Evolutionary conservation across 2,888 invertebrate species (phyloP), one percentile per base, ranked within the genome.

Genomic region (Melipona beecheii): DNA sequence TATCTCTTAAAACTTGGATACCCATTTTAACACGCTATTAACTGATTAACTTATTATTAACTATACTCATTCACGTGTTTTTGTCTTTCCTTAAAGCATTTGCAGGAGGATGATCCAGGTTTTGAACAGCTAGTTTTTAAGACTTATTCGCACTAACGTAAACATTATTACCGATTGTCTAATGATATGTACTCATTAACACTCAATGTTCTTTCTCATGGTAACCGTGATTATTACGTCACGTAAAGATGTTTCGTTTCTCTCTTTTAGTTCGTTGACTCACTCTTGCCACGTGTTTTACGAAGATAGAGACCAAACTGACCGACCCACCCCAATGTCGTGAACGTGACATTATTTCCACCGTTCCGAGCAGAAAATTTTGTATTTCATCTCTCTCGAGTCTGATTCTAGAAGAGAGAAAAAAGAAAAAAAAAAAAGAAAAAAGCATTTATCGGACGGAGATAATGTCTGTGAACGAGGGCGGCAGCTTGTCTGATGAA

Each of bases 101-200:
- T 94, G 93, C 94, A 94, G 94, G 94, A 94, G 94, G 94, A 94
- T 93, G 93, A 93, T 92, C 93, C 94, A 94, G 94, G 94, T 94
- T 94, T 94, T 93, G 91, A 93, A 93, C 93, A 93, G 91, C 92
- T 94, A 94, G 93, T 93, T 92, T 86, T 93, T 94, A 94, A 94
- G 94, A 93, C 90, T 88, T 93, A 92, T 90, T 90, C 87, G 91
- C 90, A 90, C 88, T 90, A 90, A 83, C 87, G 86, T 90, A 88
- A 89, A 43, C 43, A 43, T 43, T 92, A 91, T 27, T 86, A 86
- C 87, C 87, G 89, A 90, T 86, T 90, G 88, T 76, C 86, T 91
- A 90, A 92, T 92, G 89, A 93, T 92, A 91, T 92, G 89, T 91
- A 92, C 89, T 92, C 91, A 91, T 43, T 90, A 89, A 92, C 91